Base-by-base conservation (phyloP, 2,888 invertebrate genomes). In the Monoplex corrugatus region DNA sequence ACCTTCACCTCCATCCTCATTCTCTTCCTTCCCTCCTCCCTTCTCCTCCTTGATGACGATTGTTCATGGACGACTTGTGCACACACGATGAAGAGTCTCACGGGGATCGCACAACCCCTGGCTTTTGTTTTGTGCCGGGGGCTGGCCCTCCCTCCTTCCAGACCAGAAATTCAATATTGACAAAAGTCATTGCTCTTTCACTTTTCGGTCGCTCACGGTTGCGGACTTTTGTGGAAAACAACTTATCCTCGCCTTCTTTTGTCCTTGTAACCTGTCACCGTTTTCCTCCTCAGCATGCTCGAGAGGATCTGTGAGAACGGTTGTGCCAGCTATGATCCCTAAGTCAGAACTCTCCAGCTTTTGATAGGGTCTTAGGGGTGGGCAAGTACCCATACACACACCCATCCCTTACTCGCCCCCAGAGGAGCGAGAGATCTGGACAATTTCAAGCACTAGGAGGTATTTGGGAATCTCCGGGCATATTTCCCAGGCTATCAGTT, bases 111-210 rank as follows among this genome's bases (percentile, higher is more conserved):
- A n/a, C 50, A 50, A 50, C 43, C 78, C 78, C 0, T 19, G 6
- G 78, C 43, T 80, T 80, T 43, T 16, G 40, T 40, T 43, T 80
- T 40, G 13, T 40, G 78, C 78, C 43, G 19, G 23, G 23, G 78
- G 78, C 78, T 19, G 28, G n/a, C 44, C 43, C 44, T 8, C 19
- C 38, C 38, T 38, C 43, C 43, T 32, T 50, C 13, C 45, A 38
- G 50, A 23, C 50, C 28, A 45, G 43, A 45, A 57, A 38, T 84
- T 84, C 84, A 84, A 84, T 84, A 84, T 84, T 84, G 50, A 57
- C 57, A 57, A 84, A 84, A 84, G 84, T 84, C 84, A 84, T 84
- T 84, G 43, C 84, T 57, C 84, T n/a, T 57, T 50, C 84, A n/a
- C 35, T 10, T 44, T 38, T 84, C 84, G 84, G 35, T 57, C 84